Conservation (phyloP, 2,113 vertebrate species). For the Macheiramphus alcinus region DNA sequence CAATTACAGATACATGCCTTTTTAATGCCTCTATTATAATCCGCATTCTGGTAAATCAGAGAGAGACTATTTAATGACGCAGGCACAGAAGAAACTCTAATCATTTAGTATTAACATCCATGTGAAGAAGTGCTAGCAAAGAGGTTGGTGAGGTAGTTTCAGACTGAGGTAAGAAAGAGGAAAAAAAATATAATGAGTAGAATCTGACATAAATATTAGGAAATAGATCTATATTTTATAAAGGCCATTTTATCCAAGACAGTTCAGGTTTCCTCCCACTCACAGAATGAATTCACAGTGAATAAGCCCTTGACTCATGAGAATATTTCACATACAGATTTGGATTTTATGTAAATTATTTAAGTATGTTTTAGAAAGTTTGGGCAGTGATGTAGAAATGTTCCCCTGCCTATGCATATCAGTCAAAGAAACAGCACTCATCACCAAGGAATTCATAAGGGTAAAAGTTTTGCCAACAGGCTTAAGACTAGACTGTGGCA, state of each 20-base stretch:
- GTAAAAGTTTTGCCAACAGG: neutral
- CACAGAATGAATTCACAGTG: neutral
- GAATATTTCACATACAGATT: conserved; percentile 41
- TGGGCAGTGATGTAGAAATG: conserved; percentile 2
- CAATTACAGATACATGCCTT: conserved; percentile 11
- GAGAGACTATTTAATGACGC: conserved; percentile 10
- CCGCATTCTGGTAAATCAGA: neutral
- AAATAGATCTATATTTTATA: conserved; percentile 36
- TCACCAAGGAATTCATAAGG: neutral
- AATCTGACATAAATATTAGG: conserved; percentile 24
- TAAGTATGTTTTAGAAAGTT: conserved; percentile 9
- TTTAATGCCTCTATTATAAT: conserved; percentile 27
- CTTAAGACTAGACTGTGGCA: neutral
- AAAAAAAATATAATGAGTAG: neutral
- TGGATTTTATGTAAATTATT: conserved; percentile 56
- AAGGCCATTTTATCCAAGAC: neutral
- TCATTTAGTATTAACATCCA: neutral
- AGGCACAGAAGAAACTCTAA: neutral
- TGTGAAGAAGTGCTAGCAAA: neutral
- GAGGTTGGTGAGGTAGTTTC: neutral
- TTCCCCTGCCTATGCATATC: neutral
- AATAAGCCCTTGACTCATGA: conserved; percentile 10
- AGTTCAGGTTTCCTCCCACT: conserved; percentile 39
- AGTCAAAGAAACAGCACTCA: neutral
- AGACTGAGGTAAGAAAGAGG: neutral